Evolutionary conservation across 2,888 invertebrate genomes (phyloP), one percentile per base, ranked within the genome.

Genomic region (Phragmatobia fuliginosa): DNA sequence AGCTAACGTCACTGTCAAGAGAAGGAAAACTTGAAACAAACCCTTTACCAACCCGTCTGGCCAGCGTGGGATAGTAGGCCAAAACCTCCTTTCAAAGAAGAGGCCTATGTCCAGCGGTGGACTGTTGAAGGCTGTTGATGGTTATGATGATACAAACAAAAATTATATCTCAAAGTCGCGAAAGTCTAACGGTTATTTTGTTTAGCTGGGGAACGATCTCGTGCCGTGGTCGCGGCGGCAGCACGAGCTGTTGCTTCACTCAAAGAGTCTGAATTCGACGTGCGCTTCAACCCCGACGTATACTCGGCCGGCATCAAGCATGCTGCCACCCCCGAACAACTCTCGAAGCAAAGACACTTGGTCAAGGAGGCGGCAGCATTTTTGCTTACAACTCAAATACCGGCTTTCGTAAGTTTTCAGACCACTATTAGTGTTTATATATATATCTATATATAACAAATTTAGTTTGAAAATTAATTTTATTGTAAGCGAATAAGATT

Each of bases 241-340:
- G 98, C 99, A 11, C 95, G 97, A 11, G 98, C 98, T 33, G 99
- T 99, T 7, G 98, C 98, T 0, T 99, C 99, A 0, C 96, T 99
- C 10, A 98, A 98, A 90, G 99, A 99, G 81, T 97, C 98, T 0
- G 99, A 99, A 92, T 99, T 99, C 92, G 99, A 99, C 90, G 98
- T 99, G 78, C 97, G 99, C 74, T 99, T 99, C 94, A 99, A 99
- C 95, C 99, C 99, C 0, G 99, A 99, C 94, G 99, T 99, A 74
- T 99, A 98, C 94, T 99, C 99, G 16, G 98, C 98, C 1, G 98
- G 98, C 67, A 99, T 99, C 73, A 96, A 96, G 70, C 99, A 99
- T 94, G 95, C 97, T 31, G 96, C 97, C 86, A 90, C 96, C 79
- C 95, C 96, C 70, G 96, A 97, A 82, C 96, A 96, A 56, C 94